Evolutionary conservation across 2,888 invertebrate species (phyloP).

Genomic region (Euplexia lucipara): DNA sequence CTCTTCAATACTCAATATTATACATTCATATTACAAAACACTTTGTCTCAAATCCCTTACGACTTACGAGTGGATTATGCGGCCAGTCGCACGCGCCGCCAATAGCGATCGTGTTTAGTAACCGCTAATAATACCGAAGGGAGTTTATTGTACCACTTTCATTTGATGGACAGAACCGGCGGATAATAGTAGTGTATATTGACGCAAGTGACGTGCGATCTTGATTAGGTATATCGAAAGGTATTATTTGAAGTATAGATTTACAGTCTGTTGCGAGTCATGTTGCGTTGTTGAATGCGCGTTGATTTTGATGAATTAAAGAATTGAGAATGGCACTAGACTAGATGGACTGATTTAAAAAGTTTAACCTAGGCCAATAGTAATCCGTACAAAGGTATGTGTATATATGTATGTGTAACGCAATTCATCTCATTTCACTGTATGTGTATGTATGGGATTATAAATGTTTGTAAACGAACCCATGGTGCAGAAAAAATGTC

Average conservation of each 20-base stretch:
- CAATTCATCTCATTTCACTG: background rate
- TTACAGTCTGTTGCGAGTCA: constrained; percentile 2
- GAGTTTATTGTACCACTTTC: constrained; percentile 53
- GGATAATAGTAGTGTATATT: constrained; percentile 37
- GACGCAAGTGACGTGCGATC: constrained; percentile 39
- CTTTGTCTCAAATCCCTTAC: constrained; percentile 49
- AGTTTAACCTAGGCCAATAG: too few species aligned
- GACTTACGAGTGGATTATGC: constrained; percentile 45
- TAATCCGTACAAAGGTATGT: too few species aligned
- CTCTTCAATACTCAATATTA: constrained; percentile 21
- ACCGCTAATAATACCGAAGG: constrained; percentile 40
- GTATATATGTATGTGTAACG: too few species aligned
- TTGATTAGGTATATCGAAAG: constrained; percentile 43
- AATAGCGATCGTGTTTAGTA: constrained; percentile 48
- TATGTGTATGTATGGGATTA: too few species aligned
- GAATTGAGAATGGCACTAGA: background rate
- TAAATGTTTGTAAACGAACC: too few species aligned
- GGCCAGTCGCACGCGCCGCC: constrained; percentile 30
- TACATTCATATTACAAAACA: constrained; percentile 46
- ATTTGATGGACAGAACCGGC: constrained; percentile 33
- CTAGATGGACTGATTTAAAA: background rate
- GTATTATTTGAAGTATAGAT: constrained; percentile 27
- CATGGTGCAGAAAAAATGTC: too few species aligned
- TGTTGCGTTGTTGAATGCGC: constrained; percentile 1
- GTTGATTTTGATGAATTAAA: background rate